Evolutionary conservation across 2,113 vertebrate species (phyloP).

Genomic region (Picathartes gymnocephalus): DNA sequence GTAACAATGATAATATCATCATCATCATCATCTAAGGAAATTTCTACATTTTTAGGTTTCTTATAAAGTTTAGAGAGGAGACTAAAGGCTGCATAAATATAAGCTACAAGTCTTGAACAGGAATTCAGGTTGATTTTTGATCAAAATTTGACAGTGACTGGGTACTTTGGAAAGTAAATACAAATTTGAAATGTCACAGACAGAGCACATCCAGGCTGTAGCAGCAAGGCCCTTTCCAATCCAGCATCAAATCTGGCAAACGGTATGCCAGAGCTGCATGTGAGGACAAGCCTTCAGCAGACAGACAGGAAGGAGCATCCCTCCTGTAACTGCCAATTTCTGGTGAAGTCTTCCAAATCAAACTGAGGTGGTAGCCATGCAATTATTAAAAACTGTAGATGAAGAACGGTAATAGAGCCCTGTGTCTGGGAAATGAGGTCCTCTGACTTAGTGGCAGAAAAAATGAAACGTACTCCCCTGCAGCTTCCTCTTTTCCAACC

Average conservation of each 20-base stretch:
- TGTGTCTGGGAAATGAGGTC: neutral
- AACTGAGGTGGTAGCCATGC: neutral
- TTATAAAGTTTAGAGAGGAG: neutral
- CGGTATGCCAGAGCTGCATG: rapidly evolving
- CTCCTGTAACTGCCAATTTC: neutral
- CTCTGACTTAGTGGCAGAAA: neutral
- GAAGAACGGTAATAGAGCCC: neutral
- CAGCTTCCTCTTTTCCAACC: neutral
- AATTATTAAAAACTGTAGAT: neutral
- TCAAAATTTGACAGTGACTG: neutral
- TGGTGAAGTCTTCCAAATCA: neutral
- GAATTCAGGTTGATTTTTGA: neutral
- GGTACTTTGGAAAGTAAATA: neutral
- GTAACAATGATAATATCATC: neutral
- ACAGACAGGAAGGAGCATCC: neutral
- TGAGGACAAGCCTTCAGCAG: neutral
- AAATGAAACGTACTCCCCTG: neutral
- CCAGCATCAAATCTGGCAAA: neutral
- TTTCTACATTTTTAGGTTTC: neutral
- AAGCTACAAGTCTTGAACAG: neutral
- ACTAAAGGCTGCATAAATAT: neutral
- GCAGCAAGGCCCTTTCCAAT: neutral
- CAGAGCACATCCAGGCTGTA: neutral
- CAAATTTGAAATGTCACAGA: neutral
- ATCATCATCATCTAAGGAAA: neutral